A percentile compares a stretch with the other conserved stretches of the same genome.
Conservation (phyloP, 2,113 vertebrate species). For the Laticauda colubrina region DNA sequence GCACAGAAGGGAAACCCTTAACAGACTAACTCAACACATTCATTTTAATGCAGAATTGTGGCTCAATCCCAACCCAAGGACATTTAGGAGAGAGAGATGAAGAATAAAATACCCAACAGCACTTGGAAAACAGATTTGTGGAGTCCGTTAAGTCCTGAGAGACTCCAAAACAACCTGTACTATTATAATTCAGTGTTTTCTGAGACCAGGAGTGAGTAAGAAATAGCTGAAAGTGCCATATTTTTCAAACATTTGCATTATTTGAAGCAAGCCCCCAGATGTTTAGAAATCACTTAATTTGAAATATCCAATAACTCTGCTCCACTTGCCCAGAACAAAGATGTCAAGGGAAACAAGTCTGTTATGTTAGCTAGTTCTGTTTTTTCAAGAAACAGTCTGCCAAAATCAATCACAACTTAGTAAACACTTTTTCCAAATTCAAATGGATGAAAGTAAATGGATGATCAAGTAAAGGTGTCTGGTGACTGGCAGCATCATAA, state of each 20-base stretch:
- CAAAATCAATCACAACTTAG: slow-evolving; percentile 11
- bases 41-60: slow-evolving; percentile 12
- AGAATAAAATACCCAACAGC: not conserved
- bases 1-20: not conserved
- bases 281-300: slow-evolving; percentile 36
- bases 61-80: not conserved
- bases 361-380: slow-evolving; percentile 6
- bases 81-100: not conserved
- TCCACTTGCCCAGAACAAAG: slow-evolving; percentile 9
- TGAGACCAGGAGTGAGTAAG: not conserved
- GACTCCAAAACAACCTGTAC: slow-evolving; percentile 29
- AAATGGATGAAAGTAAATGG: slow-evolving; percentile 4
- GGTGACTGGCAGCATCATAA: not conserved
- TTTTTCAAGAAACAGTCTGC: not conserved
- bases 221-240: slow-evolving; percentile 12
- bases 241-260: slow-evolving; percentile 22
- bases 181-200: slow-evolving; percentile 29
- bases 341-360: not conserved
- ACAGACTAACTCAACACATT: not conserved
- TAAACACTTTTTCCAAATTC: not conserved
- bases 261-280: slow-evolving; percentile 12
- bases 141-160: slow-evolving; percentile 15
- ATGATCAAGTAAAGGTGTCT: not conserved
- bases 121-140: not conserved
- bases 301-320: slow-evolving; percentile 25